Conservation (phyloP, 2,888 invertebrate genomes). For the Tipula confusa region DNA sequence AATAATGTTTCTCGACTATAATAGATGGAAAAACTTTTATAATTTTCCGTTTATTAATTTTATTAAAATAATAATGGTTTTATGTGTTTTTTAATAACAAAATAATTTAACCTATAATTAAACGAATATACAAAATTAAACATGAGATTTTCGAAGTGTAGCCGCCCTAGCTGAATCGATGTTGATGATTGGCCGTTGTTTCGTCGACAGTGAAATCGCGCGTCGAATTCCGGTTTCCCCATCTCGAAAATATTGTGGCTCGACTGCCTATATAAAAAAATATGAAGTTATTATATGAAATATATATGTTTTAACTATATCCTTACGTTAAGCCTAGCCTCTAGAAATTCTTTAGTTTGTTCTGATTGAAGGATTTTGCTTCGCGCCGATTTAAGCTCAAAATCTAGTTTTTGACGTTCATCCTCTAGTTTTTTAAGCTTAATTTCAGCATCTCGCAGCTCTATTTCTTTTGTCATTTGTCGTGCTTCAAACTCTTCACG, state of each 20-base stretch:
- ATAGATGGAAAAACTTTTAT: too few species aligned
- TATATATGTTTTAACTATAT: background rate
- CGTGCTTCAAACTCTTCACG: conserved; percentile 67
- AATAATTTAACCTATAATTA: conserved; percentile 3
- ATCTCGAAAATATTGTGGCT: background rate
- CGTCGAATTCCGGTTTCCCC: background rate
- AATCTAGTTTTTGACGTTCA: conserved; percentile 65
- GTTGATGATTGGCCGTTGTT: background rate
- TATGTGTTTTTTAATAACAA: background rate
- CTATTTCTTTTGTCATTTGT: conserved; percentile 66
- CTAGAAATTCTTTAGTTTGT: conserved; percentile 57
- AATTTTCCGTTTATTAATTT: too few species aligned
- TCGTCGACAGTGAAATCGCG: background rate
- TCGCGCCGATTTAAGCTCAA: conserved; percentile 63
- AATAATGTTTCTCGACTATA: too few species aligned
- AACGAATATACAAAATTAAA: background rate
- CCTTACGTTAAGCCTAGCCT: conserved; percentile 43
- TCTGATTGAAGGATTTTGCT: conserved; percentile 66
- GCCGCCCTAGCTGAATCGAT: conserved; percentile 8
- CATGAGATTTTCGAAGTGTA: background rate
- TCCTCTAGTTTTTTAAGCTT: conserved; percentile 66
- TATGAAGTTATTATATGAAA: background rate
- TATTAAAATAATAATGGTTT: background rate
- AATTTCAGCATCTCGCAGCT: conserved; percentile 67
- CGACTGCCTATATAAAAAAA: background rate